Percentiles rank a stretch among this genome's conserved stretches.
Conservation (phyloP, 2,113 vertebrate species). For the Rhabdomys dilectus region DNA sequence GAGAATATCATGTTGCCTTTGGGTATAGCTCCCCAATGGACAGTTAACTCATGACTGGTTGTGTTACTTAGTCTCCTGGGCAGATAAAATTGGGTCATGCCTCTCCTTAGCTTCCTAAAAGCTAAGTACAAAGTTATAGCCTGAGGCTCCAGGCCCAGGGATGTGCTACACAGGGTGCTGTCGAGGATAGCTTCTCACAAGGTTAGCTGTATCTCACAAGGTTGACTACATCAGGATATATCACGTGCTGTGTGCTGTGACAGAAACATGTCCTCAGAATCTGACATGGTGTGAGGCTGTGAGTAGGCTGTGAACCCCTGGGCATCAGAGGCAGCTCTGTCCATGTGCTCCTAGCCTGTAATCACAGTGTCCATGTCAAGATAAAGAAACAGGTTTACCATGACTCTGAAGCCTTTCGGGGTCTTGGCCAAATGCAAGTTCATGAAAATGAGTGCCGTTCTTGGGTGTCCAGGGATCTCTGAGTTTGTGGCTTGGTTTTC, state of each 20-base stretch:
- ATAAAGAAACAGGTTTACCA: too few species aligned
- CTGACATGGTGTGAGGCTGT: too few species aligned
- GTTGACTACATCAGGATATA: not conserved
- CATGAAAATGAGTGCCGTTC: too few species aligned
- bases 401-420: not conserved
- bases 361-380: too few species aligned
- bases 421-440: not conserved
- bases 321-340: fast-evolving
- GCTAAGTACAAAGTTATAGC: not conserved
- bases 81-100: not conserved
- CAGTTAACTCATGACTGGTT: not conserved
- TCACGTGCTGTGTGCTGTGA: not conserved
- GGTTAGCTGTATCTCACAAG: fast-evolving
- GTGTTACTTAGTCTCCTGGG: not conserved
- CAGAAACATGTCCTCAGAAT: not conserved
- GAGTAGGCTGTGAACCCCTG: fast-evolving
- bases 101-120: not conserved
- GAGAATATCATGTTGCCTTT: not conserved
- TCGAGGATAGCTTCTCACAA: not conserved
- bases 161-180: fast-evolving
- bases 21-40: not conserved
- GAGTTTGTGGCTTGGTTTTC: not conserved
- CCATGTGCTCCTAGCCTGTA: not conserved
- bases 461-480: not conserved
- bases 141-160: fast-evolving